Evolutionary conservation across 2,113 vertebrate genomes (phyloP).

Genomic region (Nycticryphes semicollaris): DNA sequence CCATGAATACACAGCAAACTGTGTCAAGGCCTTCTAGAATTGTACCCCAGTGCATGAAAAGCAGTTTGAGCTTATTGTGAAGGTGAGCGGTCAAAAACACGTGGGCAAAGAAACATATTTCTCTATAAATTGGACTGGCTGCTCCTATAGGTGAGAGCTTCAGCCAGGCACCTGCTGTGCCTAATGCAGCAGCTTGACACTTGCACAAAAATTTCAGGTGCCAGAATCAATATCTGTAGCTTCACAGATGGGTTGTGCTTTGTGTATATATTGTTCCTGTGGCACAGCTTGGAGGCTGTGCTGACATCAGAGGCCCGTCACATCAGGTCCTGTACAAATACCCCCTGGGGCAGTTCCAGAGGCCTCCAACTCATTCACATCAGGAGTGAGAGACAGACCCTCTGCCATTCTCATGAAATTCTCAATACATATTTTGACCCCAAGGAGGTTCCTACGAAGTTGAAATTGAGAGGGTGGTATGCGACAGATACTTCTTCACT

Average conservation of each 20-base stretch:
- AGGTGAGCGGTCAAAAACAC: neutral
- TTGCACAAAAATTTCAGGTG: neutral
- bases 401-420: neutral
- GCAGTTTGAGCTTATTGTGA: neutral
- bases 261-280: neutral
- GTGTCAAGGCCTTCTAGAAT: neutral
- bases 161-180: neutral
- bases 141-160: neutral
- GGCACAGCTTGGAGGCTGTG: neutral
- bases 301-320: neutral
- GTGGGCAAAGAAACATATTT: neutral
- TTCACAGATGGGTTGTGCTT: neutral
- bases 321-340: neutral
- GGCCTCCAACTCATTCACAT: neutral
- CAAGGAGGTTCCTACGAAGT: neutral
- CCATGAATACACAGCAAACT: neutral
- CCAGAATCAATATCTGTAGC: neutral
- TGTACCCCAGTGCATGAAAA: neutral
- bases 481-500: neutral
- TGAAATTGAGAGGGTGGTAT: neutral
- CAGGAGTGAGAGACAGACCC: rapidly evolving
- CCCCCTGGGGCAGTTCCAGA: neutral
- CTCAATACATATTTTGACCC: neutral
- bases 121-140: neutral
- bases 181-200: neutral